Evolutionary conservation across 2,888 invertebrate species (phyloP).

Genomic region (Microctonus brassicae): DNA sequence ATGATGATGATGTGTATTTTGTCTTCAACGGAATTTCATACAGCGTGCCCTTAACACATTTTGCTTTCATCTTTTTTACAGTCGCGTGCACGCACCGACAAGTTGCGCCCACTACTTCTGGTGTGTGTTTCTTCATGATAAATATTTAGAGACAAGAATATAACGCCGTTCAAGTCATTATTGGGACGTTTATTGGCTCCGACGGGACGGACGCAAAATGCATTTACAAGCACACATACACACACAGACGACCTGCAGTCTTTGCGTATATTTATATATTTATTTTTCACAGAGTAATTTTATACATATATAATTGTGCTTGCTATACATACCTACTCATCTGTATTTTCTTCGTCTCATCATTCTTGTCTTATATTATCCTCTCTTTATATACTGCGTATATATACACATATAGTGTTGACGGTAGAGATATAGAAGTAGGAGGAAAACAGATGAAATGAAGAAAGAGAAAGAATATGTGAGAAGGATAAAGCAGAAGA

Average conservation of each 20-base stretch:
- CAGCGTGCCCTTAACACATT: not conserved
- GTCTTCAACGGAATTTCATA: not conserved
- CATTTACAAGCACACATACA: slow-evolving; percentile 47
- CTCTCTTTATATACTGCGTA: not conserved
- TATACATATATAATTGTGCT: too few species aligned
- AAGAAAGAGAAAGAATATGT: not conserved
- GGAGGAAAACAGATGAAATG: not conserved
- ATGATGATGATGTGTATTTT: not conserved
- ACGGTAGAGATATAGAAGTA: not conserved
- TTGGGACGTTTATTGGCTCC: slow-evolving; percentile 59
- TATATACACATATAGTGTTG: slow-evolving; percentile 18
- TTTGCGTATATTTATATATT: too few species aligned
- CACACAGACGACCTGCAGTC: slow-evolving; percentile 27
- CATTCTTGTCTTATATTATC: slow-evolving; percentile 7
- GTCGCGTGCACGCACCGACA: not conserved
- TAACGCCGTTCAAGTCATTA: slow-evolving; percentile 54
- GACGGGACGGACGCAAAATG: slow-evolving; percentile 45
- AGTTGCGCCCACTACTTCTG: not conserved
- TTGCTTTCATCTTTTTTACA: not conserved
- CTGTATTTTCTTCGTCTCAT: not conserved
- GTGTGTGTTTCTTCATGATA: slow-evolving; percentile 43
- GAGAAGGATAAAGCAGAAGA: slow-evolving; percentile 25
- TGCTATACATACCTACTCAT: slow-evolving; percentile 7
- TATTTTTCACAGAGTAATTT: too few species aligned
- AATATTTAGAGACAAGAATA: slow-evolving; percentile 58